Evolutionary conservation across 1,140 invertebrate genomes (phyloP).

Genomic region (Aphelenchoides avenae): DNA sequence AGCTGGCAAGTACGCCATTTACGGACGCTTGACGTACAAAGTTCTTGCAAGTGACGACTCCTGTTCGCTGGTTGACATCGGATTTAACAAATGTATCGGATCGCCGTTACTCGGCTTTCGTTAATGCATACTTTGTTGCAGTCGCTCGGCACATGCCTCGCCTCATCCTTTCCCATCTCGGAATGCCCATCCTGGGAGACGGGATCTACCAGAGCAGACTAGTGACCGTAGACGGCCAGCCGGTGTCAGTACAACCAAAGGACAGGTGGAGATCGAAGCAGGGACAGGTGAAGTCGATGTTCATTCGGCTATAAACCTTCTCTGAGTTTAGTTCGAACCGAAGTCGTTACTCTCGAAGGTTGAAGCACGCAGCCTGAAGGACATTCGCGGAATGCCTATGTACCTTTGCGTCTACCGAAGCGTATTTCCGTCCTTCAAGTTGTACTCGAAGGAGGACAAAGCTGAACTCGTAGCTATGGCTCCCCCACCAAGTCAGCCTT

Average conservation of each 20-base stretch:
- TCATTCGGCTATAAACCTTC: background rate
- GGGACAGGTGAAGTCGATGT: background rate
- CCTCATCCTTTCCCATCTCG: constrained; percentile 25
- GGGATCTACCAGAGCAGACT: constrained; percentile 11
- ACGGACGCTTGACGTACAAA: constrained; percentile 5
- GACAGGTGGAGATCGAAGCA: constrained; percentile 15
- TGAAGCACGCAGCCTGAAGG: background rate
- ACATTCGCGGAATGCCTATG: background rate
- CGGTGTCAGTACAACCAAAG: constrained; percentile 7
- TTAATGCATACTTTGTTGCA: constrained; percentile 14
- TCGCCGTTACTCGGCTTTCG: constrained; percentile 5
- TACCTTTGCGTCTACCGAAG: constrained; percentile 7
- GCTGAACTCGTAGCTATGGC: constrained; percentile 7
- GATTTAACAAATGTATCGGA: constrained; percentile 28
- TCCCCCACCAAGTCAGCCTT: constrained; percentile 7
- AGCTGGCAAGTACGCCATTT: constrained; percentile 5
- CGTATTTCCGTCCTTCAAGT: constrained; percentile 8
- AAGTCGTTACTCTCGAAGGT: background rate
- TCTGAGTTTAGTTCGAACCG: background rate
- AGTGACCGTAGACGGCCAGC: constrained; percentile 15
- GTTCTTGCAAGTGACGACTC: constrained; percentile 2
- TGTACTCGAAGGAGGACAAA: background rate
- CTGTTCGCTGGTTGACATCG: constrained; percentile 19
- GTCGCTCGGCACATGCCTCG: constrained; percentile 20
- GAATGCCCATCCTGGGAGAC: constrained; percentile 20